Evolutionary conservation across 2,797 vertebrate species (phyloP), one percentile per base, ranked within the genome.

Genomic region (Dipus sagitta): DNA sequence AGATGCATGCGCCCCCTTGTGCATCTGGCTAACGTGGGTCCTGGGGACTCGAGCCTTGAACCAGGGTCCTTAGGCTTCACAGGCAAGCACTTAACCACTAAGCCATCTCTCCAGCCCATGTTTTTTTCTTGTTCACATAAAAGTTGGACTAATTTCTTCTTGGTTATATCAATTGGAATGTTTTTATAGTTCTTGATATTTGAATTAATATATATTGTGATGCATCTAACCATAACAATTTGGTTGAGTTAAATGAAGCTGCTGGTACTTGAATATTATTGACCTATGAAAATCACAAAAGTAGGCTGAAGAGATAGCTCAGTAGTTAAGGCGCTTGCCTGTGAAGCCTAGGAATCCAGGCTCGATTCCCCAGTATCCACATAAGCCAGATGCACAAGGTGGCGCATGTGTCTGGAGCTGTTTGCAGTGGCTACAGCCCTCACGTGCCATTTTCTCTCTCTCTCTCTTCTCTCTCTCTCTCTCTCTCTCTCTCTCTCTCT

Each of bases 141-240:
- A 88, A 52, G 38, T 64, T 88, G 76, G 75, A 93, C 3, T 26
- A 58, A 76, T 86, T 38, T 86, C 82, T 91, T 87, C 34, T 30
- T 92, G 28, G 12, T 90, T 83, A 88, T 92, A 64, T n/a, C 24
- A 14, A 20, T 65, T 89, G 42, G 1, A 65, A 18, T 60, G 9
- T 87, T 28, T 84, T 26, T 76, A 10, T 74, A 30, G 54, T 47
- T 94, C 94, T 88, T 38, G 18, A 26, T 88, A 38, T 85, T 13
- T 68, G 11, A 26, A 32, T 58, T 91, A 65, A 58, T 83, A 89
- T 68, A 26, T 58, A 2, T 4, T 80, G 28, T 4, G 52, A 38
- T 74, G 0, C n/a, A 67, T 86, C 86, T 93, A 76, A 70, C 21
- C 23, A 14, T 78, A 83, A 62, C 5, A 77, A 11, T 75, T 80